phyloP scores from a whole-genome alignment of 2,888 invertebrate genomes.

The Drosophila aldrichi region DNA sequence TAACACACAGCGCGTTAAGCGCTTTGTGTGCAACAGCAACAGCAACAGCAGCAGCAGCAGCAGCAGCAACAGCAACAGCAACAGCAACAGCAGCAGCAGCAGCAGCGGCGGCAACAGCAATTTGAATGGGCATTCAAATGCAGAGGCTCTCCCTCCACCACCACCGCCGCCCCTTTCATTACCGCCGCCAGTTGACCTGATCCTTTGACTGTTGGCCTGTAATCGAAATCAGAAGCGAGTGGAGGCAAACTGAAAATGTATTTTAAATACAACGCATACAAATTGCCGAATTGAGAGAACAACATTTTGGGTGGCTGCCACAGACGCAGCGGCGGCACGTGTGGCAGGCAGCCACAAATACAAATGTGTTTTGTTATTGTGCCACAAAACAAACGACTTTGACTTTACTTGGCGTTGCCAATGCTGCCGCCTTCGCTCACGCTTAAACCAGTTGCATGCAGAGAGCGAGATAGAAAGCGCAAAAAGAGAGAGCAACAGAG shows the following conservation, averaged over 20 bases:
- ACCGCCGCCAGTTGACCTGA: not conserved
- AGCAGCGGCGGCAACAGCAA: constrained; percentile 3
- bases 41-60: constrained; percentile 13
- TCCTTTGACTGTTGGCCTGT: constrained; percentile 68
- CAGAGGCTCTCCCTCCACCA: not conserved
- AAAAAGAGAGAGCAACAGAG: not conserved
- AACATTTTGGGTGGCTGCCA: constrained; percentile 41
- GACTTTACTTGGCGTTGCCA: constrained; percentile 46
- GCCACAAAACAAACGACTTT: constrained; percentile 54
- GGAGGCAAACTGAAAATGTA: constrained; percentile 25
- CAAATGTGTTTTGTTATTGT: constrained; percentile 31
- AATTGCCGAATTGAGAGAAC: constrained; percentile 34
- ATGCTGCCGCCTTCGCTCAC: constrained; percentile 14
- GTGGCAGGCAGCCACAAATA: constrained; percentile 32
- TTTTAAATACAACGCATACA: constrained; percentile 36
- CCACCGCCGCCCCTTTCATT: constrained; percentile 8
- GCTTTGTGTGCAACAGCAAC: constrained; percentile 62
- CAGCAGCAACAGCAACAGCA: not conserved
- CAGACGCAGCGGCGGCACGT: constrained; percentile 40
- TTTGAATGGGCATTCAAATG: constrained; percentile 45
- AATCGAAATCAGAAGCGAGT: constrained; percentile 59
- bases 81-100: constrained; percentile 8
- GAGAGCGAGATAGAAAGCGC: not conserved
- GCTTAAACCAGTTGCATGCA: constrained; percentile 75
- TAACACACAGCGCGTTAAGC: constrained; percentile 76